Conservation (phyloP, 2,113 vertebrate genomes). For the Cynoglossus semilaevis region DNA sequence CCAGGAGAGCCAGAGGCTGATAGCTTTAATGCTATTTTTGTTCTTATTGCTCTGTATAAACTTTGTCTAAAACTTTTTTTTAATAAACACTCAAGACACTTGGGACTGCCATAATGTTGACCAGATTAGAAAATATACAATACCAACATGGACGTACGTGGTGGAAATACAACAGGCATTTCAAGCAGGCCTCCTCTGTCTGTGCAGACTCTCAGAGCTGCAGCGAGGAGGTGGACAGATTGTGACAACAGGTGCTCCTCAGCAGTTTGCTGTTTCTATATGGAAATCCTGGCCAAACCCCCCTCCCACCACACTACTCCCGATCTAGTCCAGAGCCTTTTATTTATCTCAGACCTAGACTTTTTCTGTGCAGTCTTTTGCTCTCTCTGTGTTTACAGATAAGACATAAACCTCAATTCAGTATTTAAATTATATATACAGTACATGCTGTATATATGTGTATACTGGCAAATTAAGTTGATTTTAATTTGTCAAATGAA, state of each 20-base stretch:
- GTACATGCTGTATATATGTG: too few relatives aligned
- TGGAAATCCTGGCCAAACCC: conserved; percentile 43
- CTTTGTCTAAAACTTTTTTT: conserved; percentile 22
- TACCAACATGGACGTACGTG: too few relatives aligned
- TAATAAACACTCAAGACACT: conserved; percentile 10
- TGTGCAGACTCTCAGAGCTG: conserved; percentile 27
- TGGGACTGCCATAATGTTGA: background rate
- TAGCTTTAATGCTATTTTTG: conserved; percentile 53
- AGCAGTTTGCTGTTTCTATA: conserved; percentile 55
- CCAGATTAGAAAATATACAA: too few relatives aligned
- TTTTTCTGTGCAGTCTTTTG: conserved; percentile 10
- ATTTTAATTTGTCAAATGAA: too few relatives aligned
- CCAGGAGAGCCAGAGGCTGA: conserved; percentile 35
- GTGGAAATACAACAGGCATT: background rate
- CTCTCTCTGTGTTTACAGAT: background rate
- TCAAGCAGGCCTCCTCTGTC: conserved; percentile 26
- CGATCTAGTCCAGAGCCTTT: conserved; percentile 20
- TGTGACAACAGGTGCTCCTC: conserved; percentile 68
- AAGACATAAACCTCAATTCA: background rate
- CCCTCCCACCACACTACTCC: conserved; percentile 36
- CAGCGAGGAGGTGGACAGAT: conserved; percentile 63
- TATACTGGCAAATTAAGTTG: too few relatives aligned
- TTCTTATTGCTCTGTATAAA: conserved; percentile 42
- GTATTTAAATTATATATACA: too few relatives aligned
- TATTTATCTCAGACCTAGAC: conserved; percentile 30